Evolutionary conservation across 2,797 vertebrate genomes (phyloP).

Genomic region (Schizopygopsis malacanthus): DNA sequence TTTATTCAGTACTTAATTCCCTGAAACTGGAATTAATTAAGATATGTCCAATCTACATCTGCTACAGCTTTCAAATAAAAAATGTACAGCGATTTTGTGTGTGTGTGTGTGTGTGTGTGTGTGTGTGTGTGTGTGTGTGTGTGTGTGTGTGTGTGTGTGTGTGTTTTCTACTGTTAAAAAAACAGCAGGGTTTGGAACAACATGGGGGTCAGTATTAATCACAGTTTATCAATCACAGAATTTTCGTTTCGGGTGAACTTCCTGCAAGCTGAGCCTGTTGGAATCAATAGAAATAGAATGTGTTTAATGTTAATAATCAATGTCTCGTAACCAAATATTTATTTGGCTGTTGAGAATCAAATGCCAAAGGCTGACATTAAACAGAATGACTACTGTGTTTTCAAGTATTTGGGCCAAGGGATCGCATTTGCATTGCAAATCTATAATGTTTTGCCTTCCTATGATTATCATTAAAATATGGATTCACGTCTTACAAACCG

Average conservation of each 20-base stretch:
- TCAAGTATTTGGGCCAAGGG: not conserved
- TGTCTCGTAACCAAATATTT: not conserved
- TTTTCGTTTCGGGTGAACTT: not conserved
- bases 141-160: not conserved
- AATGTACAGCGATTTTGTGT: too few species aligned
- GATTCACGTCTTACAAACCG: not conserved
- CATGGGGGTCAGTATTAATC: not conserved
- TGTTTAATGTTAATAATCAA: not conserved
- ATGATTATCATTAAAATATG: not conserved
- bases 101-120: too few species aligned
- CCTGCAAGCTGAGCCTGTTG: not conserved
- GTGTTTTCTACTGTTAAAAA: not conserved
- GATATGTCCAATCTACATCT: not conserved
- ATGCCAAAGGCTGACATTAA: conserved; percentile 27
- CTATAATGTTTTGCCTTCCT: not conserved
- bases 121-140: not conserved
- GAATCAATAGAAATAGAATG: not conserved
- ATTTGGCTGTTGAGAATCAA: conserved; percentile 3
- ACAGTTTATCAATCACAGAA: not conserved
- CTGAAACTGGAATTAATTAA: not conserved
- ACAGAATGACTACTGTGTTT: conserved; percentile 1
- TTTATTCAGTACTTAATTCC: not conserved
- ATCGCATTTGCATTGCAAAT: not conserved
- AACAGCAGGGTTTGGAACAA: not conserved
- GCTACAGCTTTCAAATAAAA: not conserved